Evolutionary conservation across 2,888 invertebrate genomes (phyloP), one percentile per base, ranked within the genome.

Genomic region (Patella caerulea): DNA sequence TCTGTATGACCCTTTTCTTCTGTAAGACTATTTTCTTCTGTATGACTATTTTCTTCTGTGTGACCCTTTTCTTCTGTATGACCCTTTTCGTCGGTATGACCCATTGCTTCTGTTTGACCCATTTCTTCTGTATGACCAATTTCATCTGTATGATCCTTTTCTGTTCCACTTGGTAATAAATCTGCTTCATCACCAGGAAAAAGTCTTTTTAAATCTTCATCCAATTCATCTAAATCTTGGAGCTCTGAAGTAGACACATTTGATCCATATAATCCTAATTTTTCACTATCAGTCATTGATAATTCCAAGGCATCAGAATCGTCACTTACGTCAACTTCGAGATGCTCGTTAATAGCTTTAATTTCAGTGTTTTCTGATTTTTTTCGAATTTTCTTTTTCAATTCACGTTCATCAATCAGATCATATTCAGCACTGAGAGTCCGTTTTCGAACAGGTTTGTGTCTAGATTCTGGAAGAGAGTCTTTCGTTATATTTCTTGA

Each of bases 361-460:
- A 52, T 34, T 45, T 14, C 52, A 45, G 45, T 71, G n/a, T 34
- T 29, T 71, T 15, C 71, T 71, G n/a, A 45, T 9, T 14, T 74
- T 24, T 75, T 65, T 54, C 73, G 59, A 53, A 76, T n/a, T 53
- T 73, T 52, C 53, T 59, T 73, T n/a, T 72, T 76, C 19, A 76
- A 73, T 19, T 79, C 77, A 19, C 73, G 74, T 74, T 83, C 83
- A 79, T 83, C 83, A 14, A 83, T 72, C 29, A 83, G 74, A 74
- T 83, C 82, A 81, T 72, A 85, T 72, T 85, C 86, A 65, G 83
- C 85, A 83, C 85, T 86, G 2, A 85, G 75, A 19, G 84, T 86
- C 71, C 84, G 72, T 70, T 86, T 86, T 45, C 86, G 79, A 76
- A 80, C 83, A 24, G 76, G 69, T 69, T 76, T 73, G 45, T 45